Conservation (phyloP, 2,888 invertebrate genomes). For the Aleiodes alternator region DNA sequence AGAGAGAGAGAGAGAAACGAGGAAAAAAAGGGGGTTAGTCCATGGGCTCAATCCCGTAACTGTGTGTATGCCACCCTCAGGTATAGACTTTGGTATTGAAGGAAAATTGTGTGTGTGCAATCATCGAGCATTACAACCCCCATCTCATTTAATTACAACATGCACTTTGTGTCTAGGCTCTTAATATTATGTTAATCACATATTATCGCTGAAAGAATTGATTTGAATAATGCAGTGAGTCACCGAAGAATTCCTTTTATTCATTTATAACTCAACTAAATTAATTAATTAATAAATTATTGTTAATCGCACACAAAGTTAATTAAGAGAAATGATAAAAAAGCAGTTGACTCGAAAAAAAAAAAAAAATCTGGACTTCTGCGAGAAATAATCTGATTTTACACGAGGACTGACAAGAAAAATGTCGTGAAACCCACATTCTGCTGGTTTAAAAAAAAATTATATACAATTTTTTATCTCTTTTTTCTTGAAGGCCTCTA, state of each 20-base stretch:
- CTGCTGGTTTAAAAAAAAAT: background rate
- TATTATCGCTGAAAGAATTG: background rate
- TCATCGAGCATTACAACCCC: conserved; percentile 23
- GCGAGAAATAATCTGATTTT: conserved; percentile 1
- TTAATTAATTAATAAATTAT: too few relatives aligned
- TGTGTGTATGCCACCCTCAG: conserved; percentile 39
- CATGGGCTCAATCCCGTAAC: background rate
- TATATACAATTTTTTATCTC: background rate
- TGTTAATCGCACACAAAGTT: background rate
- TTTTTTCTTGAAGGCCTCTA: too few relatives aligned
- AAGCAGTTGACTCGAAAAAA: background rate
- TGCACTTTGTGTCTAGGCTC: conserved; percentile 21
- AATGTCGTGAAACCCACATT: background rate
- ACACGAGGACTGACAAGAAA: conserved; percentile 17
- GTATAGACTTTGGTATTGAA: conserved; percentile 36
- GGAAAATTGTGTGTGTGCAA: conserved; percentile 2
- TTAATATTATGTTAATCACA: conserved; percentile 4
- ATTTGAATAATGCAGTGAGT: too few relatives aligned
- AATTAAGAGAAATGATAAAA: background rate
- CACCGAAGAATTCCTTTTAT: too few relatives aligned
- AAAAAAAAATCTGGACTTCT: background rate
- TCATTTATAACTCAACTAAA: too few relatives aligned
- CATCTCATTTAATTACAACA: conserved; percentile 15
- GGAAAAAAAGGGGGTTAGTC: background rate
- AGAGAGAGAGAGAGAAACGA: background rate